Evolutionary conservation across 2,888 invertebrate species (phyloP).

Genomic region (Drosophila macrospina): DNA sequence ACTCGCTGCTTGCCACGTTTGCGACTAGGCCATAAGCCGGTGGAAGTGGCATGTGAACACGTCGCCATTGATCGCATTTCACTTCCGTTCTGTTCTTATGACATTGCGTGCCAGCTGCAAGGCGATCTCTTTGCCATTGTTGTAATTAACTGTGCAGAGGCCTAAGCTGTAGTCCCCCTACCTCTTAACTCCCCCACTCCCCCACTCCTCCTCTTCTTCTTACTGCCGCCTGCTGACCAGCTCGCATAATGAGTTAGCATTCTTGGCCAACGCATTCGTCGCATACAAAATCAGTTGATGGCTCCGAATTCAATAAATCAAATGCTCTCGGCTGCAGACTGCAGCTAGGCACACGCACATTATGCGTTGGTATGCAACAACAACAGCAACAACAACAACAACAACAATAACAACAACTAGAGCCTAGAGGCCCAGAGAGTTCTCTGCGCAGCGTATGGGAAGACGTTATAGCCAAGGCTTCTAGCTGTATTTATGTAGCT

Average conservation of each 20-base stretch:
- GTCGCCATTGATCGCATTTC: slow-evolving; percentile 54
- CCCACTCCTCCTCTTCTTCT: neutral
- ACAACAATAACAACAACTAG: too few species aligned
- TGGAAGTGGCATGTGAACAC: slow-evolving; percentile 66
- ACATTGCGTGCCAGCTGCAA: slow-evolving; percentile 32
- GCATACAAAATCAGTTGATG: slow-evolving; percentile 68
- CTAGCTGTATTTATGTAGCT: slow-evolving; percentile 18
- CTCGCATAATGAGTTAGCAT: slow-evolving; percentile 74
- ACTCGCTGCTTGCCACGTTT: slow-evolving; percentile 54
- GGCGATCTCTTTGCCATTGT: slow-evolving; percentile 69
- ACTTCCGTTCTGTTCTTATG: slow-evolving; percentile 61
- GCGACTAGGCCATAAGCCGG: slow-evolving; percentile 47
- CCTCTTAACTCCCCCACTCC: neutral
- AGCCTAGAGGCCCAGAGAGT: too few species aligned
- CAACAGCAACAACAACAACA: too few species aligned
- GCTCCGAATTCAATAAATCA: slow-evolving; percentile 72
- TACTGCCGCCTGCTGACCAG: neutral
- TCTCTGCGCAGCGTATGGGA: slow-evolving; percentile 1
- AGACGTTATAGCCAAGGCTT: slow-evolving; percentile 2
- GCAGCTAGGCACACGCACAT: slow-evolving; percentile 71
- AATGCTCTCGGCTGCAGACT: slow-evolving; percentile 34
- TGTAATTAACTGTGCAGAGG: slow-evolving; percentile 74
- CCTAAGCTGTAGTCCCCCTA: slow-evolving; percentile 11
- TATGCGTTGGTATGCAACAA: slow-evolving; percentile 70
- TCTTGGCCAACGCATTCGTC: slow-evolving; percentile 62